These are phyloP conservation scores for Hydropsyche betteni DNA, from an alignment of 2,888 invertebrate species.

Conservation along the genomic window DNA sequence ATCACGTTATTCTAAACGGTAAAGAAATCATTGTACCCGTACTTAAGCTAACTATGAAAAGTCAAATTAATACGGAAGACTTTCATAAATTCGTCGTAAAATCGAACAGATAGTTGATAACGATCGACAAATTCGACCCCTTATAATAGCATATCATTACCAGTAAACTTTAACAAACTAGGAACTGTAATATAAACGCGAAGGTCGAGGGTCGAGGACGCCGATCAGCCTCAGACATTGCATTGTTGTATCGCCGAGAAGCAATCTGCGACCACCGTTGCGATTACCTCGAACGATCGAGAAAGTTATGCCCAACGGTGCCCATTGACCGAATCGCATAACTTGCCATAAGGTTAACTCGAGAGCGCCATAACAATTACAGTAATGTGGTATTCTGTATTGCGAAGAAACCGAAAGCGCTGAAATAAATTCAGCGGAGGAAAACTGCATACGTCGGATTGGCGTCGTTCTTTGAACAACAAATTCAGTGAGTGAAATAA, in stretches of 20 bases:
- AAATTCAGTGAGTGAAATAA: background rate
- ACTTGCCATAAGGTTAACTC: constrained; percentile 8
- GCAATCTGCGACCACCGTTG: background rate
- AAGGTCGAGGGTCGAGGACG: constrained; percentile 10
- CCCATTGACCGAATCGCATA: background rate
- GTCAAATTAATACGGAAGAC: no score
- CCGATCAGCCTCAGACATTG: background rate
- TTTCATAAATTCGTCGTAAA: no score
- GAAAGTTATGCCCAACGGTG: background rate
- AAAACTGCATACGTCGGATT: background rate
- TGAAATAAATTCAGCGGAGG: background rate
- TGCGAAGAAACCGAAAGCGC: background rate
- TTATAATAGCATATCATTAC: no score
- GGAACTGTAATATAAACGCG: background rate
- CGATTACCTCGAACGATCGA: no score
- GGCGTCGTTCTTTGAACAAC: background rate
- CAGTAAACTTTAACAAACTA: no score
- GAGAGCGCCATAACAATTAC: constrained; percentile 14
- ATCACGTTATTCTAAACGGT: no score
- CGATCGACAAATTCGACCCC: no score
- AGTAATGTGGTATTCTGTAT: constrained; percentile 5
- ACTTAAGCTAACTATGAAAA: no score
- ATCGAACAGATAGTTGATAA: no score
- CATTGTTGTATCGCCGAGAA: constrained; percentile 6
- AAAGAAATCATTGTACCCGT: no score